These are phyloP conservation scores for Caenorhabditis becei DNA, from an alignment of 2,888 invertebrate species.

Conservation along the genomic window DNA sequence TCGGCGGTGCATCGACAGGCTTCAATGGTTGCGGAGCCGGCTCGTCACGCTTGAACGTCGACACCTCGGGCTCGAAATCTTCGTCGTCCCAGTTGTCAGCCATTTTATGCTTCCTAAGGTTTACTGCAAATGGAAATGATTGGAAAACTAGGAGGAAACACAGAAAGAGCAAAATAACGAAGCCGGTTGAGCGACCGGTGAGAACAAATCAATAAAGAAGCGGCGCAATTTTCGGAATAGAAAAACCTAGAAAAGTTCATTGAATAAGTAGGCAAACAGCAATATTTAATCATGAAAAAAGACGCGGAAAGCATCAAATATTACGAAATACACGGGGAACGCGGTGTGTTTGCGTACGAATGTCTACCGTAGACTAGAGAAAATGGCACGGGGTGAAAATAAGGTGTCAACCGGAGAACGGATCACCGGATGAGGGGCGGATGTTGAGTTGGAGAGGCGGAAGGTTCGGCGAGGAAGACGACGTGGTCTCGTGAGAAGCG, in stretches of 20 bases:
- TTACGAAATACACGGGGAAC: slow-evolving; percentile 13
- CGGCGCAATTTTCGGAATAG: too few species aligned
- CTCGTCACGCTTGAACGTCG: slow-evolving; percentile 53
- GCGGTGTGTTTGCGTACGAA: slow-evolving; percentile 31
- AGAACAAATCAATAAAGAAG: not conserved
- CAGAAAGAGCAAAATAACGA: not conserved
- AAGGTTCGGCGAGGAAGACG: slow-evolving; percentile 24
- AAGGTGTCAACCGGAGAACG: slow-evolving; percentile 34
- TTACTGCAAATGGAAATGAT: slow-evolving; percentile 18
- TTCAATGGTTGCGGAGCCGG: slow-evolving; percentile 28
- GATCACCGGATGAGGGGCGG: slow-evolving; percentile 42
- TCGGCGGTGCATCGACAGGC: slow-evolving; percentile 17
- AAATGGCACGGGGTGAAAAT: not conserved
- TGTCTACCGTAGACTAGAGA: slow-evolving; percentile 28
- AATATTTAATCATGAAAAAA: slow-evolving; percentile 6
- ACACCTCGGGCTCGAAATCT: slow-evolving; percentile 71
- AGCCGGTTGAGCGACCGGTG: not conserved
- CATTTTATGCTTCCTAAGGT: slow-evolving; percentile 22
- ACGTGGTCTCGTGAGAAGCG: slow-evolving; percentile 27
- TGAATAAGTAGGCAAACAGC: not conserved
- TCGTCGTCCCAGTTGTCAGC: slow-evolving; percentile 68
- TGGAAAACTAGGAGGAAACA: not conserved
- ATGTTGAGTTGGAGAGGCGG: slow-evolving; percentile 50
- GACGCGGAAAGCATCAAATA: not conserved
- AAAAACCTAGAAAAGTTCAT: not conserved